Evolutionary conservation across 2,888 invertebrate species (phyloP).

Genomic region (Lithosia quadra): DNA sequence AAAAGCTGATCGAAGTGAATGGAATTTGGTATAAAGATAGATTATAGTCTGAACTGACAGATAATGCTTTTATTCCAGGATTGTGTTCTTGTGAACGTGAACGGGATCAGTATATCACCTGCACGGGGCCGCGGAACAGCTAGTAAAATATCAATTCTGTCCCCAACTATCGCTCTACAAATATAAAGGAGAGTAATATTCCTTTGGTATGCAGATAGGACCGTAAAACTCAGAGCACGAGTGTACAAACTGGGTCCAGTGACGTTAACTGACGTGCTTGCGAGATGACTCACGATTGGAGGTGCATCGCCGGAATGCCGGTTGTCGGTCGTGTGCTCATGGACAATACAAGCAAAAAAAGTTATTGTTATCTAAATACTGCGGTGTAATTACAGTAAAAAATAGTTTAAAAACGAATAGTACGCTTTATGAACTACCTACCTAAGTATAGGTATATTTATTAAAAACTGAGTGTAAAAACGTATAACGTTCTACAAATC

Average conservation of each 20-base stretch:
- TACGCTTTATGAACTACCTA: background rate
- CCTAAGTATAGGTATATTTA: no score
- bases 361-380: conserved; percentile 10
- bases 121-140: no score
- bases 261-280: conserved; percentile 63
- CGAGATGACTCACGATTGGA: conserved; percentile 62
- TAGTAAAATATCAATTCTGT: background rate
- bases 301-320: conserved; percentile 54
- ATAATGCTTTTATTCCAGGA: no score
- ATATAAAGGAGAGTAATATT: background rate
- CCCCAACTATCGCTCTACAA: background rate
- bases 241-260: conserved; percentile 53
- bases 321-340: conserved; percentile 41
- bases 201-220: background rate
- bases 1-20: no score
- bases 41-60: no score
- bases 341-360: conserved; percentile 29
- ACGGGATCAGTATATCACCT: no score
- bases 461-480: background rate
- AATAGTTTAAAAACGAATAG: background rate
- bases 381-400: background rate
- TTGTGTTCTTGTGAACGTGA: no score
- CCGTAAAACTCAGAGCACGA: conserved; percentile 17
- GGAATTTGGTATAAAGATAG: no score
- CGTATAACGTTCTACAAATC: background rate